A percentile compares a stretch with the other conserved stretches of the same genome.
Conservation (phyloP, 1,140 invertebrate genomes). For the Drosophila subobscura region DNA sequence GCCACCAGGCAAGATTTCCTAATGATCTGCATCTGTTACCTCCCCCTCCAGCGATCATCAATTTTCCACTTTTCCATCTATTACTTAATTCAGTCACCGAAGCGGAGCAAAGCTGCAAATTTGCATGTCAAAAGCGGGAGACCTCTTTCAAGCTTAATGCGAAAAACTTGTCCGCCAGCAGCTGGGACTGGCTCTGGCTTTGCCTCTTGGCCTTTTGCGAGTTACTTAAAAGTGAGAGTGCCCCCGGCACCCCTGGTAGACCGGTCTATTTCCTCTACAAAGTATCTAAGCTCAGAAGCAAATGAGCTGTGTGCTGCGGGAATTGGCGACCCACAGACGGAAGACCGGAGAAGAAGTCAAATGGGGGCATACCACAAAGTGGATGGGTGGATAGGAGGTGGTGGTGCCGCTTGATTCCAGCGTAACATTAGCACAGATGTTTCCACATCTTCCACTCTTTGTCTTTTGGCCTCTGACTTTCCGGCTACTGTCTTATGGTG, state of each 20-base stretch:
- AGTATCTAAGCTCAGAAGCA: slow-evolving; percentile 18
- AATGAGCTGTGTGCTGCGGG: slow-evolving; percentile 5
- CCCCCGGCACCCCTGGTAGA: slow-evolving; percentile 13
- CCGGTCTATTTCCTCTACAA: slow-evolving; percentile 32
- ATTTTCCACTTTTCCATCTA: slow-evolving; percentile 45
- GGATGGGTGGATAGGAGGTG: slow-evolving; percentile 12
- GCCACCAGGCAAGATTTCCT: slow-evolving; percentile 8
- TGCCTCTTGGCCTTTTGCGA: neutral
- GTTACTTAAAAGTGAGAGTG: slow-evolving; percentile 53
- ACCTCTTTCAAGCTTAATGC: slow-evolving; percentile 9
- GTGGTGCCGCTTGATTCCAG: slow-evolving; percentile 37
- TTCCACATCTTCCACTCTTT: neutral
- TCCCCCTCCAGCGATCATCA: slow-evolving; percentile 19
- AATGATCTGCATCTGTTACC: slow-evolving; percentile 29
- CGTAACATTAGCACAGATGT: slow-evolving; percentile 35
- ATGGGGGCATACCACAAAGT: neutral
- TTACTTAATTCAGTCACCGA: slow-evolving; percentile 40
- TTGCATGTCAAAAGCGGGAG: slow-evolving; percentile 47
- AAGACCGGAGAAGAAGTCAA: slow-evolving; percentile 29
- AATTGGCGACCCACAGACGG: too few species aligned
- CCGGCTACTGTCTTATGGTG: neutral
- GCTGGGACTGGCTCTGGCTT: too few species aligned
- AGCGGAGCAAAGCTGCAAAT: slow-evolving; percentile 28
- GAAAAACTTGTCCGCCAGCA: slow-evolving; percentile 30
- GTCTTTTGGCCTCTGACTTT: slow-evolving; percentile 3